Conservation (phyloP, 2,797 vertebrate species). For the Loris lydekkerianus region DNA sequence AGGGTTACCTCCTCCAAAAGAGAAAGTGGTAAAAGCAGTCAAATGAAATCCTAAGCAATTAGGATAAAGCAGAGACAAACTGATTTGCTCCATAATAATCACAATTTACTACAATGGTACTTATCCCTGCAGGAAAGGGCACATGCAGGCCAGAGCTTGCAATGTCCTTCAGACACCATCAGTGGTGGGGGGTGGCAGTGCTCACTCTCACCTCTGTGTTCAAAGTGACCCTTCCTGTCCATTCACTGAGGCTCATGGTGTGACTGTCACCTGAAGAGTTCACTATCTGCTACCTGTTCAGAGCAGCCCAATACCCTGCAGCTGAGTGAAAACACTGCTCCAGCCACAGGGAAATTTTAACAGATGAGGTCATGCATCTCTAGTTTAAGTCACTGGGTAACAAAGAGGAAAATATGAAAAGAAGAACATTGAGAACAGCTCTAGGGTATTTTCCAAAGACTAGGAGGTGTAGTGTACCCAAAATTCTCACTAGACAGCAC, state of each 20-base stretch:
- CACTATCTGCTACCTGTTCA: not conserved
- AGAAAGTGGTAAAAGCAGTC: not conserved
- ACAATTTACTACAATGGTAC: not conserved
- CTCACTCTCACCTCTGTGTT: not conserved
- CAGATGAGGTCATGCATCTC: not conserved
- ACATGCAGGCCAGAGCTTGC: not conserved
- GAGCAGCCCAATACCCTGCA: not conserved
- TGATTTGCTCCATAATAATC: not conserved
- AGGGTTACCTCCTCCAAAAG: not conserved
- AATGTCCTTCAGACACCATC: not conserved
- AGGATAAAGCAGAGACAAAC: not conserved
- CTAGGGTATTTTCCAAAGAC: constrained; percentile 20
- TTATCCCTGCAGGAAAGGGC: not conserved
- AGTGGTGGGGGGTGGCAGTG: accelerated
- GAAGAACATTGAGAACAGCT: not conserved
- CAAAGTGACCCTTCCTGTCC: not conserved
- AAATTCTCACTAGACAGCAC: not conserved
- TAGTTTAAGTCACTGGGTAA: not conserved
- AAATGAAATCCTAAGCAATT: constrained; percentile 24
- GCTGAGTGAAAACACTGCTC: not conserved
- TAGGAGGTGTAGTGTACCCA: not conserved
- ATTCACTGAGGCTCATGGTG: not conserved
- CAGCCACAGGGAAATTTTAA: not conserved
- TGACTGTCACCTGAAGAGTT: not conserved
- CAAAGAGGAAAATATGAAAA: not conserved